A percentile compares a stretch with the other conserved stretches of the same genome.
phyloP scores from a whole-genome alignment of 2,113 vertebrate genomes.

The Microtus pennsylvanicus region DNA sequence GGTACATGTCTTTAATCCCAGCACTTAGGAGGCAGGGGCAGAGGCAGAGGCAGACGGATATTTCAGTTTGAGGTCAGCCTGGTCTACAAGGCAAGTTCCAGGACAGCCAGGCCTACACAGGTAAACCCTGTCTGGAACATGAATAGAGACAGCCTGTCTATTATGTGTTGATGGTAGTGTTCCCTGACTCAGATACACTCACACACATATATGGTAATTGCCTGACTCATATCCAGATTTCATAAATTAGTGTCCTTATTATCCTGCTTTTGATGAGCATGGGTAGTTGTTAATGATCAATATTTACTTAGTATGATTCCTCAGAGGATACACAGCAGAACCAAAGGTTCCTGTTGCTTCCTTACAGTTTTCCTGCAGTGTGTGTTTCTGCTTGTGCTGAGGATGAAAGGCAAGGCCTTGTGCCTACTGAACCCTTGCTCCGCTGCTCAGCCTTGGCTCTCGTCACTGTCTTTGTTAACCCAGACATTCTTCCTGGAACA shows the following conservation, averaged over 20 bases:
- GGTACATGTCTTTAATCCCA: neutral
- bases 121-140: neutral
- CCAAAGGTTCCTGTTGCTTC: neutral
- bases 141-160: neutral
- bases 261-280: neutral
- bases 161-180: neutral
- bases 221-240: neutral
- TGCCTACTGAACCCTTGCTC: neutral
- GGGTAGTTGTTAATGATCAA: neutral
- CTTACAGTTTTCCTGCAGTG: neutral
- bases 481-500: neutral
- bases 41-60: neutral
- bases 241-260: conserved; percentile 30
- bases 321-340: neutral
- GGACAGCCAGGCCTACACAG: neutral
- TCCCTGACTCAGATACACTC: neutral
- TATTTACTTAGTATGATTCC: conserved; percentile 24
- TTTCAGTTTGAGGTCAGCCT: neutral
- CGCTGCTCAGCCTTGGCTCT: no score
- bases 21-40: neutral
- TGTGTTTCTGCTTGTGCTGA: neutral
- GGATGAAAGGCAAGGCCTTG: neutral
- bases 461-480: neutral
- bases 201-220: neutral
- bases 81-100: neutral